Conservation (phyloP, 2,797 vertebrate genomes). For the Petrocephalus schoutedeni region DNA sequence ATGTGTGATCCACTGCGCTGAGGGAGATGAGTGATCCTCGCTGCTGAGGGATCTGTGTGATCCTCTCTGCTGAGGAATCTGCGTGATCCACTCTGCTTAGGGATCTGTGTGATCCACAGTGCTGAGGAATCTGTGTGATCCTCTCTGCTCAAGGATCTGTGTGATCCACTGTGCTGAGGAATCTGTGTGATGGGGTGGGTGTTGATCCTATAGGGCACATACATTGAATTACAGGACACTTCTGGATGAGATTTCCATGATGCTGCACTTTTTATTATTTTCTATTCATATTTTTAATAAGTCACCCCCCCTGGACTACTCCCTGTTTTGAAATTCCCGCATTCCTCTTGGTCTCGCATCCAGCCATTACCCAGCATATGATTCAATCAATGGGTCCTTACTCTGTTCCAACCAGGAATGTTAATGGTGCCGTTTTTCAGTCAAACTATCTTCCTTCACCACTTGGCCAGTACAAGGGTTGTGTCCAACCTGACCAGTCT, state of each 20-base stretch:
- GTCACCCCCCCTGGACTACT: background rate
- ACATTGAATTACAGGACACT: background rate
- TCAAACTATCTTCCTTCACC: background rate
- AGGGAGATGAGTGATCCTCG: no score
- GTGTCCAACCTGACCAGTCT: background rate
- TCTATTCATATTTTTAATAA: background rate
- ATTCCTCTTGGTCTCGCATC: background rate
- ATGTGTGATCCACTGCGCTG: no score
- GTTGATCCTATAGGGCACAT: background rate
- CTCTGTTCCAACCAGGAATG: background rate
- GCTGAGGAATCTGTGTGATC: no score
- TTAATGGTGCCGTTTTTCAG: background rate
- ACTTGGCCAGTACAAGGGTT: background rate
- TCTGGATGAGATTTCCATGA: background rate
- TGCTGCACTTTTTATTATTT: background rate
- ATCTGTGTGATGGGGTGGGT: background rate
- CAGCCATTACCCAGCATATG: background rate
- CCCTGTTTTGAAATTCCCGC: background rate
- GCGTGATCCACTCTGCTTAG: background rate
- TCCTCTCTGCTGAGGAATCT: background rate
- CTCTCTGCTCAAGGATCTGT: no score
- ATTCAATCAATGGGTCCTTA: background rate
- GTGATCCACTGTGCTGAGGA: no score
- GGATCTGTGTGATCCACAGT: background rate
- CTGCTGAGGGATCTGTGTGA: background rate